phyloP scores from a whole-genome alignment of 2,797 vertebrate species.

The Lacerta viridis region DNA sequence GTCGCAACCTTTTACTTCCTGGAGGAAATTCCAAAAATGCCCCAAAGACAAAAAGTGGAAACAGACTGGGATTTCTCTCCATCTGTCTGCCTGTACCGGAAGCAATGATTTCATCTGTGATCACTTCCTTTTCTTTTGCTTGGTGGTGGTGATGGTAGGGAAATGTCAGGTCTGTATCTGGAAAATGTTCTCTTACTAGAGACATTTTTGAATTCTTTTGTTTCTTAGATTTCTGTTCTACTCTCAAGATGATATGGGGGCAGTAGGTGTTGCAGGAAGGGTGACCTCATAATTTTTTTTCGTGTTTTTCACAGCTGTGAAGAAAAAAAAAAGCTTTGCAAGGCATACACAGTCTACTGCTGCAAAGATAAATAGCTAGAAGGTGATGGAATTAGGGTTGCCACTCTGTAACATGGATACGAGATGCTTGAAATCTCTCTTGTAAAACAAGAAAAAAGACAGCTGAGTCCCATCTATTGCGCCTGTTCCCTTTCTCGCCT shows the following conservation, averaged over 20 bases:
- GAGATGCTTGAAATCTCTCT: background rate
- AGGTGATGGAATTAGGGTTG: background rate
- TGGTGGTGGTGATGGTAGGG: slow-evolving; percentile 59
- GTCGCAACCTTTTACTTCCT: slow-evolving; percentile 82
- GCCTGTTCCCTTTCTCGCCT: background rate
- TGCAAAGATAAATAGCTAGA: background rate
- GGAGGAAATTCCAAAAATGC: slow-evolving; percentile 86
- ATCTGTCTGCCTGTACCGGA: slow-evolving; percentile 80
- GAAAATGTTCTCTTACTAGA: slow-evolving; percentile 48
- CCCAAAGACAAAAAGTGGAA: slow-evolving; percentile 84
- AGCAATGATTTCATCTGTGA: slow-evolving; percentile 82
- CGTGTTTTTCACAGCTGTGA: background rate
- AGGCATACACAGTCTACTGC: background rate
- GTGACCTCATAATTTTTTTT: too few relatives aligned
- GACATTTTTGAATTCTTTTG: slow-evolving; percentile 54
- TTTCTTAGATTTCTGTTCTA: background rate
- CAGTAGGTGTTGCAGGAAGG: background rate
- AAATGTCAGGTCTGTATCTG: slow-evolving; percentile 61
- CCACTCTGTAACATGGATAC: background rate
- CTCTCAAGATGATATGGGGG: background rate
- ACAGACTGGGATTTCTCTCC: slow-evolving; percentile 80
- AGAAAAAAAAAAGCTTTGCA: background rate
- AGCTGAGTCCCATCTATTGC: background rate
- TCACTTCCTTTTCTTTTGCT: slow-evolving; percentile 80
- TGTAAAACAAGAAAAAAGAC: background rate